Base-by-base conservation (phyloP, 2,113 vertebrate genomes). In the Ophiodon elongatus region DNA sequence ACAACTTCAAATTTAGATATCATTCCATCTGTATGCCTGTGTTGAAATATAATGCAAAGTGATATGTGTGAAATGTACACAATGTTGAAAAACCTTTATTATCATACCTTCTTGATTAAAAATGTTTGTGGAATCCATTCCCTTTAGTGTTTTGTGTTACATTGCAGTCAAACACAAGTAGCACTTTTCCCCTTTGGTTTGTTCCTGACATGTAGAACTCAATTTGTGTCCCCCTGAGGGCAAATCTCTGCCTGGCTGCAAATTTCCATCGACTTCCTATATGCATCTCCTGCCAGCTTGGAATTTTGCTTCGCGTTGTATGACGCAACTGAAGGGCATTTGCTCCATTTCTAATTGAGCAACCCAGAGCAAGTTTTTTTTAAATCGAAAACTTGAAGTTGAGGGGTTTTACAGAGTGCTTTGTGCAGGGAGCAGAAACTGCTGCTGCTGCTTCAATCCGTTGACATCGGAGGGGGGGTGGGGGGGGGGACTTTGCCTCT, bases 311-410 rank as follows among this genome's bases (percentile, higher is more conserved):
- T 66, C 35, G 13, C 8, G 0, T 72, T 65, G 21, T 66, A 2
- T 33, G 43, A 39, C 54, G 45, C 78, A 13, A 23, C 57, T 33
- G 45, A 64, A 72, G 37, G 15, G 23, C 13, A 66, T 54, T 23
- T 62, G 3, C 66, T 56, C 8, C 25, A 73, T 45, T 60, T 73
- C 37, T 31, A 25, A 4, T 56, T n/a, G 5, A 47, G 21, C 17
- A 35, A 57, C 31, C 17, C 37, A 8, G 29, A 74, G 29, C 37
- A 21, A 11, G 50, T 8, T 52, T 9, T 23, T 8, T 23, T 21
- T 35, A 66, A 39, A 80, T 2, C n/a, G n/a, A 68, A 25, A 75
- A 41, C 29, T 14, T n/a, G 37, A 15, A 23, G 73, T 27, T 71
- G 27, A 65, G 23, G 6, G 7, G n/a, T 45, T 66, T 45, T 41